Percentiles rank a stretch among this genome's conserved stretches.
Evolutionary conservation across 2,888 invertebrate species (phyloP).

Genomic region (Tanytarsus gracilentus): DNA sequence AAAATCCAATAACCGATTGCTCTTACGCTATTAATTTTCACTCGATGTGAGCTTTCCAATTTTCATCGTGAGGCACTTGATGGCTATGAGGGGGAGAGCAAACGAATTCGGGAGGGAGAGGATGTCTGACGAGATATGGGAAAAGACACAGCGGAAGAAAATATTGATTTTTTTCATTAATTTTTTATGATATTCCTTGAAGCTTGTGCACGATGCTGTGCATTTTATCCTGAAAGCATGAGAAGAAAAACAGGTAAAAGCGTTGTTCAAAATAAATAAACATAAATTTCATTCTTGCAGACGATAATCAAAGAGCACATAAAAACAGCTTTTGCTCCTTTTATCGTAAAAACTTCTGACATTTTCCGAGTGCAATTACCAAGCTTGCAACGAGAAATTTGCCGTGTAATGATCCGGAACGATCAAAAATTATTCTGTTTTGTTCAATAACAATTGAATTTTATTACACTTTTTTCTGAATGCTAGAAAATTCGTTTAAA

Average conservation of each 20-base stretch:
- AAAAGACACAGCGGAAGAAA: conserved; percentile 23
- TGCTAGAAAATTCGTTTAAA: too few relatives aligned
- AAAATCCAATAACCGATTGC: background rate
- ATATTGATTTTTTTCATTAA: conserved; percentile 28
- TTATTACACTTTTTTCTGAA: too few relatives aligned
- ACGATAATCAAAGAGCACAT: conserved; percentile 27
- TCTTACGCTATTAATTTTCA: conserved; percentile 7
- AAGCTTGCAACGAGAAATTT: too few relatives aligned
- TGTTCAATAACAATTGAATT: too few relatives aligned
- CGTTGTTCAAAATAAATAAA: conserved; percentile 21
- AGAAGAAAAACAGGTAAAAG: background rate
- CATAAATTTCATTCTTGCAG: conserved; percentile 25
- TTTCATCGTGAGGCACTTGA: background rate
- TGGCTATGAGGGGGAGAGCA: background rate
- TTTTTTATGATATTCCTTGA: conserved; percentile 14
- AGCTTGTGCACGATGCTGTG: background rate
- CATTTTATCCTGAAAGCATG: background rate
- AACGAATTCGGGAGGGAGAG: background rate
- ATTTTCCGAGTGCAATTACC: too few relatives aligned
- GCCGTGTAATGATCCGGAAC: too few relatives aligned
- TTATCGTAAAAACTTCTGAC: too few relatives aligned
- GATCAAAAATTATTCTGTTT: too few relatives aligned
- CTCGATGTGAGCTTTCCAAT: too few relatives aligned
- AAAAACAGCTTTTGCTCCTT: conserved; percentile 25
- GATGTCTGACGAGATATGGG: background rate